Conservation (phyloP, 2,113 vertebrate genomes). For the Melospiza georgiana region DNA sequence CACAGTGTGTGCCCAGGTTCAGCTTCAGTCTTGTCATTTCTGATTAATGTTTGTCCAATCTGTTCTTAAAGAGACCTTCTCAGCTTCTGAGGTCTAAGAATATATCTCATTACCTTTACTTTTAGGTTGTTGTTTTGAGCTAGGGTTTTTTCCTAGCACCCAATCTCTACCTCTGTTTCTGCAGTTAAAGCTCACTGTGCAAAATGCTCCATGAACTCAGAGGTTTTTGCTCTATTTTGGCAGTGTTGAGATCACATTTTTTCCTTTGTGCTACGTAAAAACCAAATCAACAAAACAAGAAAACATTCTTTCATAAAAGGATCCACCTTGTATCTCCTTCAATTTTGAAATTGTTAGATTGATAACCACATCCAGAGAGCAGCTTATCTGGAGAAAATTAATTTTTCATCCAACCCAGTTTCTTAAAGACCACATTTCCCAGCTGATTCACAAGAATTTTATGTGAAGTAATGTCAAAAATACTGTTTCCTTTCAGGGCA, state of each 20-base stretch:
- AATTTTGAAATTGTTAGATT: background rate
- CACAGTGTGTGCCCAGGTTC: background rate
- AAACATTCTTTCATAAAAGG: background rate
- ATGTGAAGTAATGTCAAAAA: background rate
- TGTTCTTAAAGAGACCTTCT: background rate
- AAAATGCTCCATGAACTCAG: background rate
- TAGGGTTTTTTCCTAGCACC: background rate
- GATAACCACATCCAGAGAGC: background rate
- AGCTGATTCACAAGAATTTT: background rate
- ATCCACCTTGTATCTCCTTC: background rate
- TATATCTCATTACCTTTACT: background rate
- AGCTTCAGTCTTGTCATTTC: background rate
- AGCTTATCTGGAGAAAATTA: background rate
- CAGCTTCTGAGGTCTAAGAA: background rate
- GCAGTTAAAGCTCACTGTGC: background rate
- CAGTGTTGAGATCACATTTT: background rate
- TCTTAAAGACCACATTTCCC: background rate
- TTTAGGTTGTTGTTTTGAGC: background rate
- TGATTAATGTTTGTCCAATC: background rate
- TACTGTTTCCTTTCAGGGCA: background rate
- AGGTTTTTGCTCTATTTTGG: background rate
- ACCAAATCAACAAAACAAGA: background rate
- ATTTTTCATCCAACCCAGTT: background rate
- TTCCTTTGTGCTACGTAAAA: background rate
- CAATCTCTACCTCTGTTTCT: background rate